phyloP scores from a whole-genome alignment of 2,888 invertebrate species.

The Diaperis boleti region DNA sequence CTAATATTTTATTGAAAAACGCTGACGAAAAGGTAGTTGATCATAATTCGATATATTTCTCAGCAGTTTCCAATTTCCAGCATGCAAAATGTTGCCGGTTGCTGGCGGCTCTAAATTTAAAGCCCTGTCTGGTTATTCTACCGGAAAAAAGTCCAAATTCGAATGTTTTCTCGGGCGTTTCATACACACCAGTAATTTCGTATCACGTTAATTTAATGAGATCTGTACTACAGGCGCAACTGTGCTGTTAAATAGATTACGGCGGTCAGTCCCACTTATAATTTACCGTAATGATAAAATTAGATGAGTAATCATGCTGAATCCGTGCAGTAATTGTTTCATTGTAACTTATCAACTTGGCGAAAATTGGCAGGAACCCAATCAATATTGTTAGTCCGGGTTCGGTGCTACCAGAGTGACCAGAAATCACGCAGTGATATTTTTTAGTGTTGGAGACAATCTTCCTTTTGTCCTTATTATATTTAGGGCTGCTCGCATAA shows the following conservation, averaged over 20 bases:
- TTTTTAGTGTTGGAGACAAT: conserved; percentile 33
- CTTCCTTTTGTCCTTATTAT: conserved; percentile 48
- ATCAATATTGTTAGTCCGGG: neutral
- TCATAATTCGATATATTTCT: conserved; percentile 37
- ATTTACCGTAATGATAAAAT: neutral
- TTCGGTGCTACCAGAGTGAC: neutral
- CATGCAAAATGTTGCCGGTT: conserved; percentile 27
- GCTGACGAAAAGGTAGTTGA: conserved; percentile 30
- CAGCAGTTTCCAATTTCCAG: conserved; percentile 35
- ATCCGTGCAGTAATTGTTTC: neutral
- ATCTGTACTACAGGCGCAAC: neutral
- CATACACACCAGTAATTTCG: conserved; percentile 3
- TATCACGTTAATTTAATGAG: conserved; percentile 13
- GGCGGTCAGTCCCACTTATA: neutral
- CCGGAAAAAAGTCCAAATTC: conserved; percentile 27
- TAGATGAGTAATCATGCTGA: neutral
- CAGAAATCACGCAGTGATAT: neutral
- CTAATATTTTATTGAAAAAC: conserved; percentile 16
- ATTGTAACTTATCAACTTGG: neutral
- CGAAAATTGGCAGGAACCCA: no score
- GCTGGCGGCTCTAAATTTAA: conserved; percentile 34
- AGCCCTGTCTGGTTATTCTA: conserved; percentile 17
- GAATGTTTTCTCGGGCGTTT: conserved; percentile 16
- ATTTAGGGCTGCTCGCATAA: conserved; percentile 48
- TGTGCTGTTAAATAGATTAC: conserved; percentile 4